A percentile compares a stretch with the other conserved stretches of the same genome.
Evolutionary conservation across 30 jellyfish, hydroid and myxozoan species (phyloP).

Genomic region (Turritopsis dohrnii): DNA sequence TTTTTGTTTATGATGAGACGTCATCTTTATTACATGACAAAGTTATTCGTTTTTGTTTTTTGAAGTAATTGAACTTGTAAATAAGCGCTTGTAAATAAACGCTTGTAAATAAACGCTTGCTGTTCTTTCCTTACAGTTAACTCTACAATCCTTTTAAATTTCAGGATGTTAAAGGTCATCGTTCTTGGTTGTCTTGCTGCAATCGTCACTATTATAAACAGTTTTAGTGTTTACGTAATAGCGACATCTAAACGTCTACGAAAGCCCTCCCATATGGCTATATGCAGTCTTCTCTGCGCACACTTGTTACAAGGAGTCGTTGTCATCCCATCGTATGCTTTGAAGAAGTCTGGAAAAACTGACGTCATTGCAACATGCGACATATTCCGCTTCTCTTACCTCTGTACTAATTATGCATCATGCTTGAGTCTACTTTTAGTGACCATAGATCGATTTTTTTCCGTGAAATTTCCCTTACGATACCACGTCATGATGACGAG

Average conservation of each 20-base stretch:
- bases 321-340: constrained; percentile 58
- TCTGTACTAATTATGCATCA: constrained; percentile 55
- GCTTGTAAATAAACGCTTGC: too few species aligned
- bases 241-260: not conserved
- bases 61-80: too few species aligned
- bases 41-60: too few species aligned
- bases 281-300: constrained; percentile 43
- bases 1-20: too few species aligned
- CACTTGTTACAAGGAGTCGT: constrained; percentile 55
- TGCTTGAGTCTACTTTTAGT: constrained; percentile 50
- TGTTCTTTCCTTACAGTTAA: not conserved
- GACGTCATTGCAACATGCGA: constrained; percentile 32
- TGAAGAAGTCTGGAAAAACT: constrained; percentile 23
- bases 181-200: not conserved
- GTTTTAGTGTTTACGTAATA: constrained; percentile 33
- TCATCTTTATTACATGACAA: too few species aligned
- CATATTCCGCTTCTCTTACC: constrained; percentile 53
- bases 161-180: not conserved
- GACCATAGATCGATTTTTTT: constrained; percentile 48
- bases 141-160: too few species aligned
- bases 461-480: constrained; percentile 39
- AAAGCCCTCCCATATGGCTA: constrained; percentile 50
- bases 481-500: constrained; percentile 43
- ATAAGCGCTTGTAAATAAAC: too few species aligned
- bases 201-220: constrained; percentile 15